Base-by-base conservation (phyloP, 2,797 vertebrate genomes). In the Hydrophis major region DNA sequence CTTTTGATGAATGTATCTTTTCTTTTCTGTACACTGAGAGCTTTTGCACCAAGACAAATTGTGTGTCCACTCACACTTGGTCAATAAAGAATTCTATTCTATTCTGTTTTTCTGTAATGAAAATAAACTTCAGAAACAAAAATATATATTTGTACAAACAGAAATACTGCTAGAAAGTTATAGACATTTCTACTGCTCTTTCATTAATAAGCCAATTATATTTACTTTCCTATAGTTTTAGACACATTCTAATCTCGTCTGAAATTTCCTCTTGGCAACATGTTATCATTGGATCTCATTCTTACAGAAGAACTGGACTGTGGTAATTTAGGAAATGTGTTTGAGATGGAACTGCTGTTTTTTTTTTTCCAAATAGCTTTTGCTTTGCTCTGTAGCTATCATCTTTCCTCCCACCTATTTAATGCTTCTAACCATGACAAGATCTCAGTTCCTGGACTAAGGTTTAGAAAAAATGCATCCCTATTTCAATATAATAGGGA, bases 51-150 rank as follows among this genome's bases (percentile, higher is more conserved):
- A 53, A 53, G 50, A 53, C 50, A 53, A 53, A 53, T 53, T 53
- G 8, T 53, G 50, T 10, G 50, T 53, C 50, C 8, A 53, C 10
- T 53, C 50, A 53, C 50, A 53, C 50, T 53, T 53, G 50, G 50
- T 10, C 50, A 53, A 53, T 53, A 53, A 53, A 53, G 50, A 53
- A 53, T 53, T 53, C 8, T 53, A 53, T 53, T 53, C 50, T 53
- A 53, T 10, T 50, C 47, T 50, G 6, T 69, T 74, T 59, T n/a
- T 92, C 61, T 90, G 0, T 56, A 53, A 53, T 89, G n/a, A 3
- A 93, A 92, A 74, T 60, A 28, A 95, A 56, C 8, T 53, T 88
- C 88, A 89, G 60, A 89, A 59, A 53, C 7, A 59, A 87, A 18
- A 2, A 11, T 47, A 47, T 47, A 3, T 14, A 93, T 92, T 92